phyloP scores from a whole-genome alignment of 2,888 invertebrate species.

The Leuctra nigra region DNA sequence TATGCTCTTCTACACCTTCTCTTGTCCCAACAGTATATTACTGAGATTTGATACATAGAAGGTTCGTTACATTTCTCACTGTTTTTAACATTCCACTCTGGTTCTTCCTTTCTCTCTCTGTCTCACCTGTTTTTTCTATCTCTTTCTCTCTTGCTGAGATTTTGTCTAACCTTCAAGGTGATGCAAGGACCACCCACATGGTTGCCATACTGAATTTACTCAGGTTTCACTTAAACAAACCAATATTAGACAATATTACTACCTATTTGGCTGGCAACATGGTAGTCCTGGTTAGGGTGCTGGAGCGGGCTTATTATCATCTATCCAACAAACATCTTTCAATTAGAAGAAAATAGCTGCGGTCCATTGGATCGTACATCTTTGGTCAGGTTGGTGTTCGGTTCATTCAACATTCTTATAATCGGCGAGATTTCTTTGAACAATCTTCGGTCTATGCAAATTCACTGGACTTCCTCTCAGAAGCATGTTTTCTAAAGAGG shows the following conservation, averaged over 20 bases:
- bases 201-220: slow-evolving; percentile 17
- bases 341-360: too few relatives aligned
- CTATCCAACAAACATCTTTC: slow-evolving; percentile 9
- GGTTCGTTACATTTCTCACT: slow-evolving; percentile 16
- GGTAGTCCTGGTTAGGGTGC: slow-evolving; percentile 7
- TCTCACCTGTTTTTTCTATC: not conserved
- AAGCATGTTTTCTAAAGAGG: too few relatives aligned
- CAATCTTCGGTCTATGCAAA: too few relatives aligned
- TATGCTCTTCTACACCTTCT: too few relatives aligned
- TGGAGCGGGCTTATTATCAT: slow-evolving; percentile 12
- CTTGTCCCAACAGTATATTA: slow-evolving; percentile 10
- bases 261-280: slow-evolving; percentile 16
- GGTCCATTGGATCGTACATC: too few relatives aligned
- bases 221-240: slow-evolving; percentile 2
- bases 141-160: slow-evolving; percentile 1
- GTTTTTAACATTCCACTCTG: slow-evolving; percentile 16
- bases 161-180: slow-evolving; percentile 10
- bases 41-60: slow-evolving; percentile 15
- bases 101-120: not conserved
- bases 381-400: too few relatives aligned
- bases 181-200: slow-evolving; percentile 14
- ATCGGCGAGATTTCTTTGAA: too few relatives aligned
- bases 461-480: too few relatives aligned
- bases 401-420: too few relatives aligned
- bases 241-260: slow-evolving; percentile 14